Conservation (phyloP, 2,888 invertebrate genomes). For the Digitonthophagus gazella region DNA sequence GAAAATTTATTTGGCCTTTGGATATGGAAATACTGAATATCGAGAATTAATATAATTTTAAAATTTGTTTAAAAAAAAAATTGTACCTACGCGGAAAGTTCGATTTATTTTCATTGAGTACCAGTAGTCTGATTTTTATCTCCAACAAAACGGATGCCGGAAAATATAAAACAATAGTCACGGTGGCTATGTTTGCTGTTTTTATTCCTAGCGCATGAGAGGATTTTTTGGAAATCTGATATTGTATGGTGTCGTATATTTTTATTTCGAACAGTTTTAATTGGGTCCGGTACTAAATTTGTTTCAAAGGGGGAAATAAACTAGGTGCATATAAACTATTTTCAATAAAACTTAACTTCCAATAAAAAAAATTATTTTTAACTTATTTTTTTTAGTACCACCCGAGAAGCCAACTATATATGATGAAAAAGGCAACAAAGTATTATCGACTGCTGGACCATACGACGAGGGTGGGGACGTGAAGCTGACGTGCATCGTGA, state of each 20-base stretch:
- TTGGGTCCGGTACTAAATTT: neutral
- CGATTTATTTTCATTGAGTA: neutral
- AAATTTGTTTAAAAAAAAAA: neutral
- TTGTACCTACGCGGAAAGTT: neutral
- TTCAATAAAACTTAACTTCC: neutral
- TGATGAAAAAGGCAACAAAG: slow-evolving; percentile 65
- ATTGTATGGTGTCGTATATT: neutral
- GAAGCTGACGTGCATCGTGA: slow-evolving; percentile 72
- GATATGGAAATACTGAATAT: too few species aligned
- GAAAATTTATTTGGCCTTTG: too few species aligned
- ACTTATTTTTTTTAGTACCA: slow-evolving; percentile 59
- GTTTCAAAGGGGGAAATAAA: neutral
- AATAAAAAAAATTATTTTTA: slow-evolving; percentile 20
- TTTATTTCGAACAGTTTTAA: neutral
- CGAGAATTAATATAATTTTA: too few species aligned
- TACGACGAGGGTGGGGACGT: slow-evolving; percentile 70
- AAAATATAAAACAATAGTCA: neutral
- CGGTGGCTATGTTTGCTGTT: neutral
- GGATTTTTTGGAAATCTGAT: neutral
- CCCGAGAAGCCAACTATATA: slow-evolving; percentile 72
- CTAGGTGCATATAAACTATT: too few species aligned
- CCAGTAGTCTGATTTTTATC: neutral
- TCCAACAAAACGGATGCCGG: neutral
- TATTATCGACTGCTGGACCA: slow-evolving; percentile 66
- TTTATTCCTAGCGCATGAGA: neutral